Evolutionary conservation across 2,797 vertebrate species (phyloP), one percentile per base, ranked within the genome.

Genomic region (Synanceia verrucosa): DNA sequence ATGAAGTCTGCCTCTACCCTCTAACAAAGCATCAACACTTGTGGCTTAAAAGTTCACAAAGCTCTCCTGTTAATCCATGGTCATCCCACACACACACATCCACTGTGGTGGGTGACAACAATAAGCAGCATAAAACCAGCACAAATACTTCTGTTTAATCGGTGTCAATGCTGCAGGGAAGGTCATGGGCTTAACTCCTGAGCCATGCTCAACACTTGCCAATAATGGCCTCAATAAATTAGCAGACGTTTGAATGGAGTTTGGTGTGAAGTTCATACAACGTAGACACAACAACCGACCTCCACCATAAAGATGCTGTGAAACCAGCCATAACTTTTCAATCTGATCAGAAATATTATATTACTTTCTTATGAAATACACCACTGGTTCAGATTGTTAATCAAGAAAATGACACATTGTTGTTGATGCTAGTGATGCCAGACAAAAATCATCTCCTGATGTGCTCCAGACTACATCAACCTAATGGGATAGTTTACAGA

Each of bases 271-370:
- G 66, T 57, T 61, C 41, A 70, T 34, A 18, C 58, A 29, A 19
- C 63, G 79, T 10, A 64, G 73, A 69, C 76, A 78, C 63, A 65
- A 82, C 68, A 76, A 77, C 47, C 46, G 36, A 70, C 83, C 69
- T 65, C 65, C 74, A 82, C 64, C 78, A 56, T 67, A 68, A 82
- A 61, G 73, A 83, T 75, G 76, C 74, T 4, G 58, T 62, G 39
- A n/a, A 41, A 41, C 39, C 39, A 41, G 18, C 0, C 39, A n/a
- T n/a, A n/a, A n/a, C n/a, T n/a, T n/a, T n/a, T n/a, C n/a, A n/a
- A n/a, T n/a, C n/a, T n/a, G n/a, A n/a, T n/a, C n/a, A n/a, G n/a
- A n/a, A n/a, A n/a, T n/a, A n/a, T n/a, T n/a, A n/a, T n/a, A n/a
- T n/a, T n/a, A n/a, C n/a, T n/a, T 12, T 39, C 29, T 9, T 3